Evolutionary conservation across 2,797 vertebrate genomes (phyloP), one percentile per base, ranked within the genome.

Genomic region (Enteromius trimaculatus): DNA sequence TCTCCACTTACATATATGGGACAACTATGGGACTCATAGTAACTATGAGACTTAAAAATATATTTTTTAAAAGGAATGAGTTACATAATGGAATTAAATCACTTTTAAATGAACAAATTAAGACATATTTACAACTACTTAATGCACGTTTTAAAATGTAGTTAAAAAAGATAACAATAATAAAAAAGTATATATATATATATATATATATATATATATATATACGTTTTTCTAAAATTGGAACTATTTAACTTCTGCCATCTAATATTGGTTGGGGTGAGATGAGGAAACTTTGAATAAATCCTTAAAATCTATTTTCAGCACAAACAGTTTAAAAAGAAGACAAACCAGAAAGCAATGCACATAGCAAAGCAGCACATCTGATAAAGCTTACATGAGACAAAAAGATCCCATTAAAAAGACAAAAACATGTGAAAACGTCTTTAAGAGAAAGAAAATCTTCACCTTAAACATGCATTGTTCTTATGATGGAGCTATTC

Each of bases 1-100:
- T 72, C 85, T 86, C 71, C 64, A 71, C 42, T 42, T 19, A 51
- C 29, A 55, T n/a, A 70, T 60, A 55, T 23, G 47, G 26, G 51
- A 64, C 65, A 29, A 16, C 44, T 11, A 44, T 44, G 42, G 10
- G 42, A 44, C 39, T 39, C 37, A 8, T 39, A 9, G 7, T 42
- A 16, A 49, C 51, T 39, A 21, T 11, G 17, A 19, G 49, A 37
- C 71, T 71, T 71, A 71, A 26, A 47, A 47, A 49, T 55, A 42
- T 42, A 42, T 2, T 44, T 11, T 21, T n/a, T 17, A 0, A 19
- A 47, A 70, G 39, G 13, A 70, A 42, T 26, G 9, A 17, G 17
- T 3, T 21, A 10, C 23, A 71, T 47, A 10, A 71, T 19, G 7
- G 13, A 70, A 26, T 17, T 26, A 70, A 17, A 42, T 29, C 4